Percentiles rank a stretch among this genome's conserved stretches.
phyloP scores from a whole-genome alignment of 2,797 vertebrate species.

The Eupleurogrammus muticus region DNA sequence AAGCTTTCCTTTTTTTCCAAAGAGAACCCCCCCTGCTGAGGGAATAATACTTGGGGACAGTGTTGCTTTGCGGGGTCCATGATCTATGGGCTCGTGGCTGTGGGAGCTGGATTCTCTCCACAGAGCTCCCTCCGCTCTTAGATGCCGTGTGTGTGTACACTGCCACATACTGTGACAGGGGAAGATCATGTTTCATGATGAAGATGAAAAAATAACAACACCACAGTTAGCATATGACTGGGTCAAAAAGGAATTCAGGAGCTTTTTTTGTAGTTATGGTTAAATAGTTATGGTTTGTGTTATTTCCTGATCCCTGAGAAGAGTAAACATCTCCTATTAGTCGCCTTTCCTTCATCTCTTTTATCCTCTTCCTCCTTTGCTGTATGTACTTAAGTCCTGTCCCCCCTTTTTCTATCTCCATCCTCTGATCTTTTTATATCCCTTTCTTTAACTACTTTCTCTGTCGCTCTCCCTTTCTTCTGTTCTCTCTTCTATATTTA shows the following conservation, averaged over 20 bases:
- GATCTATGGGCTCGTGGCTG: slow-evolving; percentile 46
- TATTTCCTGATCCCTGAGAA: slow-evolving; percentile 25
- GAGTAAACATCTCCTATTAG: slow-evolving; percentile 15
- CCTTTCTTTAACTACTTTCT: neutral
- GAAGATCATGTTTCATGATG: slow-evolving; percentile 58
- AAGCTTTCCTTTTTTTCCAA: slow-evolving; percentile 37
- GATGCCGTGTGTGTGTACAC: slow-evolving; percentile 29
- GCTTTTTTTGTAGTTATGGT: slow-evolving; percentile 33
- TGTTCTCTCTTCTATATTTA: slow-evolving; percentile 17
- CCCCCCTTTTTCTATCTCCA: neutral
- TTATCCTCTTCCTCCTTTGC: neutral
- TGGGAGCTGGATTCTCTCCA: slow-evolving; percentile 25
- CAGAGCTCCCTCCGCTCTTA: slow-evolving; percentile 27
- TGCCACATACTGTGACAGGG: slow-evolving; percentile 40
- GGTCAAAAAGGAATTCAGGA: slow-evolving; percentile 29
- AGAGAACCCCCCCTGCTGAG: slow-evolving; percentile 15
- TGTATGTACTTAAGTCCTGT: neutral
- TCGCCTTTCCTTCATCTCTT: neutral
- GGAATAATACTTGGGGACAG: slow-evolving; percentile 48
- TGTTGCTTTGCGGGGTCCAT: slow-evolving; percentile 45
- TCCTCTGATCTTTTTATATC: slow-evolving; percentile 1
- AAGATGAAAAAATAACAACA: slow-evolving; percentile 34
- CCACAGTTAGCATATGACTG: slow-evolving; percentile 20
- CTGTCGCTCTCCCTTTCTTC: neutral
- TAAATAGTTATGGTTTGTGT: slow-evolving; percentile 13